These are phyloP conservation scores for Cynodonichthys magdalenae DNA, from an alignment of 2,797 vertebrate species.

Conservation along the genomic window DNA sequence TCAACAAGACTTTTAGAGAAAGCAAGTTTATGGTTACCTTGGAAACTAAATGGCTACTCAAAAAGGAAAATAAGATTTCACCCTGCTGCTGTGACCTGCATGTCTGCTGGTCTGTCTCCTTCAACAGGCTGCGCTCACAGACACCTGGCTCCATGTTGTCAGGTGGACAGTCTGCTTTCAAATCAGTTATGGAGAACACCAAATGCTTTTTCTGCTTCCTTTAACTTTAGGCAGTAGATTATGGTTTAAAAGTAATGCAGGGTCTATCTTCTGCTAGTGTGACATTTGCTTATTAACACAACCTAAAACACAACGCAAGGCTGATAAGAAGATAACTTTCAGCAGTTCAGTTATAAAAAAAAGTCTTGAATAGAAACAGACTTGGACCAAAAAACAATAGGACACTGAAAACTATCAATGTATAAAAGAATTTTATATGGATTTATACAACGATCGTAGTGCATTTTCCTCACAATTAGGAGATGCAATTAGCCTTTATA, in stretches of 20 bases:
- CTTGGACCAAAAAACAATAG: no score
- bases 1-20: constrained; percentile 7
- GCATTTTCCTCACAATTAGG: no score
- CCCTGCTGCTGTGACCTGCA: constrained; percentile 31
- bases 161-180: constrained; percentile 31
- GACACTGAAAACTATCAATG: no score
- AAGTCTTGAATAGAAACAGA: no score
- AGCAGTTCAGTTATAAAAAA: no score
- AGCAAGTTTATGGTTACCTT: constrained; percentile 41
- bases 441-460: no score
- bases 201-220: constrained; percentile 15
- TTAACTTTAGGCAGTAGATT: constrained; percentile 1
- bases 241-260: not conserved
- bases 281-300: not conserved
- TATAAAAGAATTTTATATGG: no score
- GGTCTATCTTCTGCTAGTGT: not conserved
- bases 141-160: not conserved
- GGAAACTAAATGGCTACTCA: constrained; percentile 39
- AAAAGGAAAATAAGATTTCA: constrained; percentile 33
- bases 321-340: no score
- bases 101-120: not conserved
- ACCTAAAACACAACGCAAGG: not conserved
- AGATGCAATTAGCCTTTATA: no score
- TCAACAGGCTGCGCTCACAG: not conserved
- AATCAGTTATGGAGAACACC: constrained; percentile 40